A percentile compares a stretch with the other conserved stretches of the same genome.
These are phyloP conservation scores for Cantharis flavilabris DNA, from an alignment of 2,888 invertebrate genomes.

Conservation along the genomic window DNA sequence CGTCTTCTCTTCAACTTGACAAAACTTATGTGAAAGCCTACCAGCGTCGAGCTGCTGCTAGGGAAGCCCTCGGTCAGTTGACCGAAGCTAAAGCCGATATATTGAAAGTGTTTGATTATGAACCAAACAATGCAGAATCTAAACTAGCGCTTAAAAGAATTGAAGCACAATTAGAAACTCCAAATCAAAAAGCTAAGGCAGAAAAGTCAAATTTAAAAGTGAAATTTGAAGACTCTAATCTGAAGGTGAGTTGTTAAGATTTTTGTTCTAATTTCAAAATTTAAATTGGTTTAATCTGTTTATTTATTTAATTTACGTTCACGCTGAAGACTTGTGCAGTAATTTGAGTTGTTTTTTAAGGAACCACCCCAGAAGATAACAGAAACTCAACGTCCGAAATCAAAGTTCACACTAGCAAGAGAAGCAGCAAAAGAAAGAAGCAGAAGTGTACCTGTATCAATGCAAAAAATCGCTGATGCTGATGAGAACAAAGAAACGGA, in stretches of 20 bases:
- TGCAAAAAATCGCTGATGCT: neutral
- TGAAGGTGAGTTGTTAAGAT: neutral
- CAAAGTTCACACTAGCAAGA: slow-evolving; percentile 47
- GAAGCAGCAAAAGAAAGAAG: slow-evolving; percentile 34
- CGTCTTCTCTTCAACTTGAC: slow-evolving; percentile 77
- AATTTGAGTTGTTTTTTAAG: neutral
- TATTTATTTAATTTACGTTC: too few relatives aligned
- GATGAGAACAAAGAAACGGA: neutral
- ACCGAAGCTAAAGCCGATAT: slow-evolving; percentile 76
- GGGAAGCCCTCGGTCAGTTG: slow-evolving; percentile 72
- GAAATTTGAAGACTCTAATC: neutral
- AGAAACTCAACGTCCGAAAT: slow-evolving; percentile 33
- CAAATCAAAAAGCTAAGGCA: neutral
- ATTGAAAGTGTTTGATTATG: slow-evolving; percentile 69
- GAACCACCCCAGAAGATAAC: neutral
- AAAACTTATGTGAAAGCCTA: slow-evolving; percentile 82
- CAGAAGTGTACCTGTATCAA: neutral
- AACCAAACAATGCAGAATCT: slow-evolving; percentile 78
- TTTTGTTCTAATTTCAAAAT: too few relatives aligned
- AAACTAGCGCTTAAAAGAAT: slow-evolving; percentile 63
- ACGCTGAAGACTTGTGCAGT: too few relatives aligned
- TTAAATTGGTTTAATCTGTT: too few relatives aligned
- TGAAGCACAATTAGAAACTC: slow-evolving; percentile 46
- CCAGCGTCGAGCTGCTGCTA: slow-evolving; percentile 77
- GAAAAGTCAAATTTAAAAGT: neutral